Evolutionary conservation across 2,113 vertebrate species (phyloP).

Genomic region (Calypte anna): DNA sequence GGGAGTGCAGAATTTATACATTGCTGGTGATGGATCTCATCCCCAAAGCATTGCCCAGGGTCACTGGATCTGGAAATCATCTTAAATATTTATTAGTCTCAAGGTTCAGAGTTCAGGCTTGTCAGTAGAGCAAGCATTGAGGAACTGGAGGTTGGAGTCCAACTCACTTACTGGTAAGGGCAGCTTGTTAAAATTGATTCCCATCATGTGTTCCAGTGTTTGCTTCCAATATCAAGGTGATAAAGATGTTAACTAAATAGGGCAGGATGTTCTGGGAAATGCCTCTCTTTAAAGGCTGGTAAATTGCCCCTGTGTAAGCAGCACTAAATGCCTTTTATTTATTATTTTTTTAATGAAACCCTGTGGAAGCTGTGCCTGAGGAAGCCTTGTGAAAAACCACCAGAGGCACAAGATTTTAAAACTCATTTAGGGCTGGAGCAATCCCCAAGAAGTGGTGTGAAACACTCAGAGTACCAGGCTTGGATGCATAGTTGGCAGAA

Average conservation of each 20-base stretch:
- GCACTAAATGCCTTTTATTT: not conserved
- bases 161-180: not conserved
- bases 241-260: not conserved
- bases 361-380: not conserved
- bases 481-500: constrained; percentile 11
- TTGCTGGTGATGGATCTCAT: not conserved
- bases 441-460: not conserved
- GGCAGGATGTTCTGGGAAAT: not conserved
- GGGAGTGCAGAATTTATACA: not conserved
- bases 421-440: constrained; percentile 2
- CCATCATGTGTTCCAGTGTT: not conserved
- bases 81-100: not conserved
- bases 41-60: not conserved
- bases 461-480: not conserved
- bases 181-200: not conserved
- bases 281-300: not conserved
- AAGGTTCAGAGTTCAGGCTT: not conserved
- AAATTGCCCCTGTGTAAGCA: not conserved
- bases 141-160: not conserved
- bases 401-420: constrained; percentile 41
- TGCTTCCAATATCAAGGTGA: constrained; percentile 4
- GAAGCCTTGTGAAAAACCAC: constrained; percentile 8
- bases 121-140: not conserved
- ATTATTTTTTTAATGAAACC: not conserved
- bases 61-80: not conserved